These are phyloP conservation scores for Ptilonorhynchus violaceus DNA, from an alignment of 2,113 vertebrate genomes.

Conservation along the genomic window DNA sequence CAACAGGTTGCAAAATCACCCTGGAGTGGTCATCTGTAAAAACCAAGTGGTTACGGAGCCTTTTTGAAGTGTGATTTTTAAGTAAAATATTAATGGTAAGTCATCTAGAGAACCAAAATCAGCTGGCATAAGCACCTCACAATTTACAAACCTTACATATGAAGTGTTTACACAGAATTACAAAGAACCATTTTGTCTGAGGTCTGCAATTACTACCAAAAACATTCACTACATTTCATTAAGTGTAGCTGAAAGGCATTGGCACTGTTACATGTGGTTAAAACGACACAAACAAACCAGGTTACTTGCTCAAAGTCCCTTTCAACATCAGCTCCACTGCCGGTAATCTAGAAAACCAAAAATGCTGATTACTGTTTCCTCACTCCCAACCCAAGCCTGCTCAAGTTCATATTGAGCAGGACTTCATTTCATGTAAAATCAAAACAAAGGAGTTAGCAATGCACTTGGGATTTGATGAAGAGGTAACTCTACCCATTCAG, in stretches of 20 bases:
- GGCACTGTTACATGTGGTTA: neutral
- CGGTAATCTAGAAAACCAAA: neutral
- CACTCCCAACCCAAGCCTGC: neutral
- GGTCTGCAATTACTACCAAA: neutral
- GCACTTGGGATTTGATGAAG: neutral
- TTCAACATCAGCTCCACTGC: conserved; percentile 1
- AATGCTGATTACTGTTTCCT: neutral
- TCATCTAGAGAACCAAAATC: neutral
- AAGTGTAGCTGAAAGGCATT: neutral
- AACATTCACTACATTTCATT: neutral
- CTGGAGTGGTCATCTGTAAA: conserved; percentile 96
- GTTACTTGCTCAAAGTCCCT: neutral
- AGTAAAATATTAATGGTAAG: neutral
- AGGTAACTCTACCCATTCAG: neutral
- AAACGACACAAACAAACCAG: neutral
- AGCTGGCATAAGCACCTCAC: neutral
- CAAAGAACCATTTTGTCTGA: neutral
- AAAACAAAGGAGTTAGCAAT: neutral
- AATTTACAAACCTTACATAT: neutral
- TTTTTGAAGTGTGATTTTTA: conserved; percentile 11
- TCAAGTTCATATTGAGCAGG: neutral
- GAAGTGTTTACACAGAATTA: neutral
- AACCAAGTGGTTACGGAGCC: conserved; percentile 37
- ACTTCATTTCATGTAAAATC: neutral
- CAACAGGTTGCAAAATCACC: conserved; percentile 97